Conservation (phyloP, 2,797 vertebrate genomes). For the Phataginus tricuspis region DNA sequence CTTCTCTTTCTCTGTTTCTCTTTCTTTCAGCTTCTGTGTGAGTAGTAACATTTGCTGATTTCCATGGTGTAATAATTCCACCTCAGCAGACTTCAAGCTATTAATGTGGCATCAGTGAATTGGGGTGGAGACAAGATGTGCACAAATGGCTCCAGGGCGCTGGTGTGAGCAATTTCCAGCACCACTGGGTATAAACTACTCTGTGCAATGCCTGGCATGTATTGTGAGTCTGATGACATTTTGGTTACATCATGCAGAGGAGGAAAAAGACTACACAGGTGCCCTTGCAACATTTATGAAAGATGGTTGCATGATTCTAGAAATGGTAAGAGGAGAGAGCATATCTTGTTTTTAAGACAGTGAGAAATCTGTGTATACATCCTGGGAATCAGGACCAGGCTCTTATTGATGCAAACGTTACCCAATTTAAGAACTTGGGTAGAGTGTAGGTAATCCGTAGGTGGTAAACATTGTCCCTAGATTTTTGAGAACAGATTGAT, state of each 20-base stretch:
- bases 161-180: fast-evolving
- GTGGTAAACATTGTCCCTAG: background rate
- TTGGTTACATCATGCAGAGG: background rate
- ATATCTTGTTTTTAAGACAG: background rate
- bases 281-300: background rate
- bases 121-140: background rate
- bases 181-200: background rate
- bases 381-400: background rate
- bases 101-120: background rate
- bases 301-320: background rate
- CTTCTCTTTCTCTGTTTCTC: background rate
- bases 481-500: background rate
- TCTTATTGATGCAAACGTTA: background rate
- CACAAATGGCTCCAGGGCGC: too few species aligned
- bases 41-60: background rate
- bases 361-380: background rate
- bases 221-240: background rate
- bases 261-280: background rate
- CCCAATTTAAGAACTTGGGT: background rate
- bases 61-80: background rate
- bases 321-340: background rate
- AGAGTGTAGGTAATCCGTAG: background rate
- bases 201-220: fast-evolving
- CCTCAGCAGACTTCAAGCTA: background rate
- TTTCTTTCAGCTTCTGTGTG: background rate